These are phyloP conservation scores for Sitophilus oryzae DNA, from an alignment of 1,140 invertebrate genomes.

Conservation along the genomic window DNA sequence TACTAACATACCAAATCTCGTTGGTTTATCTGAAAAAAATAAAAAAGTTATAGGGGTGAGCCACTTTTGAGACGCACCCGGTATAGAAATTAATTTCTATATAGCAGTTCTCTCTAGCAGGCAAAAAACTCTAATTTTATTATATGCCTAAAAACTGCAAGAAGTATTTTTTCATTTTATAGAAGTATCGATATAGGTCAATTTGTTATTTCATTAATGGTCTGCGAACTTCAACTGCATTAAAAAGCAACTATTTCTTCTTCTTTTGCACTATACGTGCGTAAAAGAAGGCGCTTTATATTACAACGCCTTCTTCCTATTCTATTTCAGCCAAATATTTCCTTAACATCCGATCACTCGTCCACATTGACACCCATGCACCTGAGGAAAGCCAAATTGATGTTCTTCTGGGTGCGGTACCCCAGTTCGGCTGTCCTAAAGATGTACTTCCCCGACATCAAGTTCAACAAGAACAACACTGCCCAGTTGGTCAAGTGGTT, in stretches of 20 bases:
- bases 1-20: too few species aligned
- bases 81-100: too few species aligned
- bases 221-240: too few species aligned
- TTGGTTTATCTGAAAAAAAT: too few species aligned
- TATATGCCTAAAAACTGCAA: too few species aligned
- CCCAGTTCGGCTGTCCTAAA: slow-evolving; percentile 97
- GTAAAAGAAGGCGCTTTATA: slow-evolving; percentile 1
- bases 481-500: slow-evolving; percentile 99
- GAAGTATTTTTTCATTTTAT: too few species aligned
- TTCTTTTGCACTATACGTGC: slow-evolving; percentile 11
- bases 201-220: too few species aligned
- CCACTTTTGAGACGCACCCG: too few species aligned
- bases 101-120: too few species aligned
- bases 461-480: slow-evolving; percentile 99
- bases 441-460: slow-evolving; percentile 99
- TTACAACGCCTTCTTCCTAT: slow-evolving; percentile 11
- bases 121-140: too few species aligned
- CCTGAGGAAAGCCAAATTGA: slow-evolving; percentile 98
- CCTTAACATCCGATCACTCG: slow-evolving; percentile 80
- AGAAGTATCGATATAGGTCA: too few species aligned
- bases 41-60: too few species aligned
- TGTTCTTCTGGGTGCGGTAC: slow-evolving; percentile 99
- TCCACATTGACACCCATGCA: slow-evolving; percentile 98
- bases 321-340: slow-evolving; percentile 45
- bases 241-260: slow-evolving; percentile 12